These are phyloP conservation scores for Paedocypris micromegethes DNA, from an alignment of 2,797 vertebrate species.

Conservation along the genomic window DNA sequence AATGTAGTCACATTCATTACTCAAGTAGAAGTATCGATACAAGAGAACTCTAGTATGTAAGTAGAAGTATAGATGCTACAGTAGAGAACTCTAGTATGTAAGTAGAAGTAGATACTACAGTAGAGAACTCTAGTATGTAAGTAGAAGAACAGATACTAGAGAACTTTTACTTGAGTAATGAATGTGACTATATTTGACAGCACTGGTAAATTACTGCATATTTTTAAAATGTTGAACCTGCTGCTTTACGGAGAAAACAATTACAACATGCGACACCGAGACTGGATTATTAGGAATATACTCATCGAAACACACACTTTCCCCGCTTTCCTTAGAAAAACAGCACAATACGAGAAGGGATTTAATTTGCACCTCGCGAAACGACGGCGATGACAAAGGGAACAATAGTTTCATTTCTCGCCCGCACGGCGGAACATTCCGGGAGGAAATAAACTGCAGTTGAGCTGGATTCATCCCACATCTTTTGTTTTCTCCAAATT, in stretches of 20 bases:
- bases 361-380: constrained; percentile 44
- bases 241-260: not conserved
- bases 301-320: constrained; percentile 20
- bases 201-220: too few relatives aligned
- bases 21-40: too few relatives aligned
- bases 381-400: constrained; percentile 40
- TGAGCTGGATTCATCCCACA: constrained; percentile 39
- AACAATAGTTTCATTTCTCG: constrained; percentile 42
- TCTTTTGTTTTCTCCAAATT: constrained; percentile 34
- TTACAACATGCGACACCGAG: not conserved
- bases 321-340: constrained; percentile 19
- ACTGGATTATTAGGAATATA: constrained; percentile 14
- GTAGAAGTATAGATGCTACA: too few relatives aligned
- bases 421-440: constrained; percentile 19
- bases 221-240: not conserved
- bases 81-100: too few relatives aligned
- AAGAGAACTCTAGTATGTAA: too few relatives aligned
- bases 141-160: too few relatives aligned
- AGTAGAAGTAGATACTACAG: too few relatives aligned
- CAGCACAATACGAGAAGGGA: constrained; percentile 20
- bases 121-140: too few relatives aligned
- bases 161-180: too few relatives aligned
- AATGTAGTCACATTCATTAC: too few relatives aligned
- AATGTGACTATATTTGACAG: too few relatives aligned
- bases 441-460: constrained; percentile 44